Conservation (phyloP, 2,888 invertebrate species). For the Heteropelma amictum region DNA sequence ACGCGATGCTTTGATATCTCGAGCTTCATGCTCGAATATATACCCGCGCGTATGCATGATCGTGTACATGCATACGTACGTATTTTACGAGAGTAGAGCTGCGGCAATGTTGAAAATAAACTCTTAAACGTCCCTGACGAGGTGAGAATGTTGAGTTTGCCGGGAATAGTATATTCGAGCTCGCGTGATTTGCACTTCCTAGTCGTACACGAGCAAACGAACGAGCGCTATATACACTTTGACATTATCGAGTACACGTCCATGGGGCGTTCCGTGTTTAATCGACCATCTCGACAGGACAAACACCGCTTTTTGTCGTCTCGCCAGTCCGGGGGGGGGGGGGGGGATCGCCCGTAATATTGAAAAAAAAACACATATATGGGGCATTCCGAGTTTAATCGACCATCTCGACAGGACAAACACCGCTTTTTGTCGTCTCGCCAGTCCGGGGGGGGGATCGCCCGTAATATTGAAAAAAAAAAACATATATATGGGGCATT, state of each 20-base stretch:
- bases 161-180: conserved; percentile 68
- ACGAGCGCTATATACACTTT: conserved; percentile 30
- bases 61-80: neutral
- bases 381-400: neutral
- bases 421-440: no score
- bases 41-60: neutral
- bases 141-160: conserved; percentile 72
- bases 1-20: conserved; percentile 11
- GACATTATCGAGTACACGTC: neutral
- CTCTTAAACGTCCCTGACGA: conserved; percentile 74
- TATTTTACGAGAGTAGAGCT: no score
- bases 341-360: no score
- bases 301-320: no score
- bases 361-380: no score
- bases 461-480: no score
- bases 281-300: no score
- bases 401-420: no score
- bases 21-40: conserved; percentile 21
- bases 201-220: conserved; percentile 59
- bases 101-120: conserved; percentile 73
- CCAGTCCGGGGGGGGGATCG: no score
- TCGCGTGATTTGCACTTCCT: conserved; percentile 74
- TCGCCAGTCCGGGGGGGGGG: no score
- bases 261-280: neutral
- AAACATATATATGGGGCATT: neutral